Evolutionary conservation across 2,113 vertebrate genomes (phyloP), one percentile per base, ranked within the genome.

Genomic region (Semnornis frantzii): DNA sequence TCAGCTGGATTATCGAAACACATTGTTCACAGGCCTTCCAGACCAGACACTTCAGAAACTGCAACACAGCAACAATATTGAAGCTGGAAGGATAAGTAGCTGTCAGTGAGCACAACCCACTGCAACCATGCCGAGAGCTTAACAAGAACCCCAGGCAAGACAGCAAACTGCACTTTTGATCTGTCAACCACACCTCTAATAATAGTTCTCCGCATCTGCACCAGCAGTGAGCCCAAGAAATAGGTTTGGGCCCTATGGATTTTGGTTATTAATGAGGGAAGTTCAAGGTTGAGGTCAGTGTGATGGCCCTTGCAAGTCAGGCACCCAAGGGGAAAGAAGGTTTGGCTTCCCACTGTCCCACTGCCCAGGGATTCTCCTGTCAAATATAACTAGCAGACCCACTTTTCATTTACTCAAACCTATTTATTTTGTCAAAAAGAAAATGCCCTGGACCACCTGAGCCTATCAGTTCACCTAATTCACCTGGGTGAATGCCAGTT

Each of bases 1-100:
- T 93, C 93, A 90, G 88, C 92, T 93, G 92, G 93, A 96, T 95
- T 94, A 95, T 57, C 2, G 5, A 85, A 95, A 89, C 52, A 52
- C 85, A 77, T 73, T 93, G 81, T 91, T 93, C 94, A 66, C 37
- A 72, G 52, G 80, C 90, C 94, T 93, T 91, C 90, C 77, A 72
- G 82, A 95, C 14, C 82, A 84, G 82, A 62, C 46, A 73, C 85
- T 95, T 84, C 88, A 92, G 80, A 95, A 93, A 87, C 85, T 59
- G 83, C 85, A 93, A 91, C 59, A 78, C 46, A 89, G 90, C 87
- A 90, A 88, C 94, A 93, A 79, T 63, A 86, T 50, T 73, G 77
- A 86, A 91, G 90, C 87, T 72, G 42, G 87, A 85, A 55, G 76
- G 75, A 78, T 94, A 66, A 94, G 87, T 28, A 87, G 79, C 72